Evolutionary conservation across 1,140 invertebrate species (phyloP), one percentile per base, ranked within the genome.

Genomic region (Asbolus verrucosus): DNA sequence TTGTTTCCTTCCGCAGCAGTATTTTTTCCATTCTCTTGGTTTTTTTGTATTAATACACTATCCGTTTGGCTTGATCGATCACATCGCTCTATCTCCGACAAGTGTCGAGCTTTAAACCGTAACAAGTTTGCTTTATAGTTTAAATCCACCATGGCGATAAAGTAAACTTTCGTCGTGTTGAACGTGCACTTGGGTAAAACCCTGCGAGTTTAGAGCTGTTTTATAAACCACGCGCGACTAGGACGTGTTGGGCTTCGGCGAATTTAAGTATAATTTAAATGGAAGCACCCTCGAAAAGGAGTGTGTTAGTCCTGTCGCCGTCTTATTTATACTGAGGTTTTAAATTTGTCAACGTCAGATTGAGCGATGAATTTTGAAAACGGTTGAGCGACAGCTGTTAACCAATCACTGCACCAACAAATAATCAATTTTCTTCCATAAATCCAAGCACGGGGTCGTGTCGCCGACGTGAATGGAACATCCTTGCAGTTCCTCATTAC

Each of bases 361-460:
- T 54, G 46, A 24, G 46, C 27, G 46, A 54, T 54, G 21, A 54
- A 54, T 14, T 19, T 21, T 27, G 21, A 54, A 54, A 54, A 27
- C 18, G 46, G n/a, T 14, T 27, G 18, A 54, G 24, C 46, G 46
- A 54, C 21, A 24, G 18, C 46, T 54, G 46, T 54, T 54, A 54
- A 21, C 19, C 46, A 54, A 54, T 54, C 46, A 54, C 46, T 8
- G n/a, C 46, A 21, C 24, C 21, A 21, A 54, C 46, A 54, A 54
- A 54, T 54, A 54, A 54, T 54, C 46, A 54, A 54, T 54, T 54
- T 54, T 54, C 46, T 54, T 54, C 46, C 19, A 54, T 54, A 54
- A 54, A 54, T 54, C 46, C 13, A 3, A 27, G 46, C 46, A 11
- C 19, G n/a, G 18, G 46, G 11, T 11, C 11, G 33, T 36, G 5